Conservation (phyloP, 2,888 invertebrate species). For the Blera fallax region DNA sequence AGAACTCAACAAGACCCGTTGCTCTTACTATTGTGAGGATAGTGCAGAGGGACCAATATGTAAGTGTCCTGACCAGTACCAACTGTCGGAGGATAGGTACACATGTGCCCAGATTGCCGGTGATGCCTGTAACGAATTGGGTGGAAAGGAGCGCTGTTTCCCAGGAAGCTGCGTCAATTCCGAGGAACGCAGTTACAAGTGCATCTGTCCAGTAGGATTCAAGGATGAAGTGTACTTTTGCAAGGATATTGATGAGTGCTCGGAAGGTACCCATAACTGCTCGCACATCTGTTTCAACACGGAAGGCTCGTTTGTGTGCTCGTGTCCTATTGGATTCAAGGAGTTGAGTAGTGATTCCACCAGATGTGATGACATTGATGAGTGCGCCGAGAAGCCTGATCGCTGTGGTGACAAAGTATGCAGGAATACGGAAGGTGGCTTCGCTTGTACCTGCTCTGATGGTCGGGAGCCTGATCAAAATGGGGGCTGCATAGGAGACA, state of each 20-base stretch:
- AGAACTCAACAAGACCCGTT: constrained; percentile 80
- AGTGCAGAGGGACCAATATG: constrained; percentile 80
- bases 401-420: constrained; percentile 78
- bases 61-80: constrained; percentile 81
- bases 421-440: constrained; percentile 82
- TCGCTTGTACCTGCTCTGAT: constrained; percentile 83
- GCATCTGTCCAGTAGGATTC: constrained; percentile 82
- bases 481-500: constrained; percentile 78
- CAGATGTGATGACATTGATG: constrained; percentile 82
- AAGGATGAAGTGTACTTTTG: constrained; percentile 76
- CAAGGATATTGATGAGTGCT: constrained; percentile 83
- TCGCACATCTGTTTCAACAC: constrained; percentile 83
- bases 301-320: constrained; percentile 83
- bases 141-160: constrained; percentile 77
- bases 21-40: constrained; percentile 81
- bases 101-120: constrained; percentile 83
- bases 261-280: constrained; percentile 81
- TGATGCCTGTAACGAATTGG: constrained; percentile 78
- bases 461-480: constrained; percentile 80
- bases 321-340: constrained; percentile 82
- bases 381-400: constrained; percentile 80
- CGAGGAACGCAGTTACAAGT: constrained; percentile 83
- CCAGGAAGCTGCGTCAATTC: constrained; percentile 79
- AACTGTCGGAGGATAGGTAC: constrained; percentile 80
- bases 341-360: constrained; percentile 69